A percentile compares a stretch with the other conserved stretches of the same genome.
Conservation (phyloP, 2,797 vertebrate species). For the Sphaeramia orbicularis region DNA sequence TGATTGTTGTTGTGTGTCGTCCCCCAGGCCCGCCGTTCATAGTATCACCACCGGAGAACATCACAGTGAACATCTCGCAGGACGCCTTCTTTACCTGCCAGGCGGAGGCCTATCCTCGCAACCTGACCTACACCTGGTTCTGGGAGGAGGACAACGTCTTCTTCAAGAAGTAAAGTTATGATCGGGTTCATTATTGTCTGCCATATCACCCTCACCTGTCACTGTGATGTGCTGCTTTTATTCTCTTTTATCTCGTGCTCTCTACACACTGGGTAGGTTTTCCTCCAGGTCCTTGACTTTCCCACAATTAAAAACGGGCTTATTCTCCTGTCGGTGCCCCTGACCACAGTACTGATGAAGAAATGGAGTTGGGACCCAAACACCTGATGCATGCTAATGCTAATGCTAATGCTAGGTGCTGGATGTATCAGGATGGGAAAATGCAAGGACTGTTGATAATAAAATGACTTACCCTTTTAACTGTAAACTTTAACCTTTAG, state of each 20-base stretch:
- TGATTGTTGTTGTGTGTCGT: constrained; percentile 27
- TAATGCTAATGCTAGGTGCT: too few species aligned
- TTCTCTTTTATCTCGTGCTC: neutral
- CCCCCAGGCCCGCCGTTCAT: constrained; percentile 95
- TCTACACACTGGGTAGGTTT: too few species aligned
- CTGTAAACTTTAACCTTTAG: too few species aligned
- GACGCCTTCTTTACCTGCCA: constrained; percentile 99
- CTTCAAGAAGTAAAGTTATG: constrained; percentile 97
- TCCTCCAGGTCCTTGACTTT: too few species aligned
- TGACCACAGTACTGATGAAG: too few species aligned
- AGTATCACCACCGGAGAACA: constrained; percentile 96
- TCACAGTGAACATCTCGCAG: constrained; percentile 99
- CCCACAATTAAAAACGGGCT: too few species aligned
- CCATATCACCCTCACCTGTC: constrained; percentile 23
- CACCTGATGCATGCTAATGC: constrained; percentile 9
- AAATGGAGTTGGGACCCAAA: too few species aligned
- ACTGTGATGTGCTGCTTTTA: constrained; percentile 8
- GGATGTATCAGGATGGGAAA: too few species aligned
- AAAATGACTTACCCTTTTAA: too few species aligned
- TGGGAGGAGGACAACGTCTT: constrained; percentile 99
- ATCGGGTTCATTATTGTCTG: constrained; percentile 77
- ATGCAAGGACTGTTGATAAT: too few species aligned
- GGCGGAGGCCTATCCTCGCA: constrained; percentile 97
- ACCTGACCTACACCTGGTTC: constrained; percentile 99
- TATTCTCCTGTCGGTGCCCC: too few species aligned